These are phyloP conservation scores for Hyppa rectilinea DNA, from an alignment of 2,888 invertebrate genomes.

Conservation along the genomic window DNA sequence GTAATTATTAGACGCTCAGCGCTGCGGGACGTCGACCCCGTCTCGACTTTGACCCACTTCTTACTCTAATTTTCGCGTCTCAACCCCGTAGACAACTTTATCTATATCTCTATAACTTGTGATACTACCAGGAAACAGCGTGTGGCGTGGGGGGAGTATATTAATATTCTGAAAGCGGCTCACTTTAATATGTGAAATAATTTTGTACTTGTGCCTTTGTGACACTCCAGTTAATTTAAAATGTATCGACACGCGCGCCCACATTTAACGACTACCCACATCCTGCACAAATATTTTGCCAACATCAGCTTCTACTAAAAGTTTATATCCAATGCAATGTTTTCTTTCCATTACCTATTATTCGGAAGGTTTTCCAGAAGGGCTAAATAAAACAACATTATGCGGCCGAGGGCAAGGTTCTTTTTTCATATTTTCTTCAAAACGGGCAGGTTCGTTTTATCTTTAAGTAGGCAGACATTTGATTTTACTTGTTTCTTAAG, in stretches of 20 bases:
- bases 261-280: conserved; percentile 40
- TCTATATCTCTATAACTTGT: conserved; percentile 72
- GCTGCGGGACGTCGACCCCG: conserved; percentile 83
- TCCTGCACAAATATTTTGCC: conserved; percentile 60
- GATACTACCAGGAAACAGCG: conserved; percentile 43
- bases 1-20: conserved; percentile 86
- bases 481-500: conserved; percentile 43
- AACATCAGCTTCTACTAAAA: conserved; percentile 68
- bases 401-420: conserved; percentile 63
- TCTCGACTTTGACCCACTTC: conserved; percentile 89
- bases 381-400: conserved; percentile 77
- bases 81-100: conserved; percentile 81
- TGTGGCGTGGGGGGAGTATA: neutral
- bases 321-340: conserved; percentile 74
- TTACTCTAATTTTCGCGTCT: conserved; percentile 88
- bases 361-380: conserved; percentile 73
- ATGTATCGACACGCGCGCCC: conserved; percentile 44
- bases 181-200: conserved; percentile 30
- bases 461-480: conserved; percentile 59
- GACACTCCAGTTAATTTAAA: conserved; percentile 42
- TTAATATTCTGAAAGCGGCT: conserved; percentile 29
- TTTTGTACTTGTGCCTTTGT: conserved; percentile 28
- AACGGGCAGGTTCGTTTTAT: conserved; percentile 63
- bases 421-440: conserved; percentile 70
- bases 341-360: conserved; percentile 83